Evolutionary conservation across 2,797 vertebrate genomes (phyloP).

Genomic region (Micrastur ruficollis): DNA sequence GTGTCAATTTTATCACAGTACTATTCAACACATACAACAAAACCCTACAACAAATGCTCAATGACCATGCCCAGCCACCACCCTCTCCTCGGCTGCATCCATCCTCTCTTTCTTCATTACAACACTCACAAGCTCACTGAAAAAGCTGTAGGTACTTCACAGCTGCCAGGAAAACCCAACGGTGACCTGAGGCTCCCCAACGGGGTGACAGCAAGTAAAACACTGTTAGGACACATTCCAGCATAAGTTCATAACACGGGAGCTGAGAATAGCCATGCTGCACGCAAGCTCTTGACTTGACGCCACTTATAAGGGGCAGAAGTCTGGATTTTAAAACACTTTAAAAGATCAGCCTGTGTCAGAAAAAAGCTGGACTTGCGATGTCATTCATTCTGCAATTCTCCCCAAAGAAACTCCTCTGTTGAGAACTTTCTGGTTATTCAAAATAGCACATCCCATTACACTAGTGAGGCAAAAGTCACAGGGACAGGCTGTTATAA

Average conservation of each 20-base stretch:
- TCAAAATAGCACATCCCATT: background rate
- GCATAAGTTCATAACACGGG: accelerated
- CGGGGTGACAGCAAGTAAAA: background rate
- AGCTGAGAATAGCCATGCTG: background rate
- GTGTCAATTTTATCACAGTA: background rate
- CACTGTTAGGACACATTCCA: background rate
- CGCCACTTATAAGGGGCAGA: background rate
- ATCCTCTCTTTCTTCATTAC: background rate
- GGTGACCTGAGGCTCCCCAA: accelerated
- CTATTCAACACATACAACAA: background rate
- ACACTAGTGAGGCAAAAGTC: background rate
- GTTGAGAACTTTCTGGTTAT: background rate
- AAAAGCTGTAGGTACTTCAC: background rate
- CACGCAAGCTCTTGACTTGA: background rate
- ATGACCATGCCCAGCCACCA: background rate
- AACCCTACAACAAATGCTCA: background rate
- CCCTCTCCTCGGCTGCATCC: background rate
- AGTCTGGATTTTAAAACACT: background rate
- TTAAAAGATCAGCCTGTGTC: background rate
- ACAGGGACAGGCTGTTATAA: background rate
- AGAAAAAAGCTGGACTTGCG: background rate
- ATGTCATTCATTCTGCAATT: background rate
- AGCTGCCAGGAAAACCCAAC: accelerated
- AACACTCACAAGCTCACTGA: background rate
- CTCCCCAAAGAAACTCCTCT: background rate